A percentile compares a stretch with the other conserved stretches of the same genome.
Conservation (phyloP, 2,797 vertebrate species). For the Rhabdophis nuchalis region DNA sequence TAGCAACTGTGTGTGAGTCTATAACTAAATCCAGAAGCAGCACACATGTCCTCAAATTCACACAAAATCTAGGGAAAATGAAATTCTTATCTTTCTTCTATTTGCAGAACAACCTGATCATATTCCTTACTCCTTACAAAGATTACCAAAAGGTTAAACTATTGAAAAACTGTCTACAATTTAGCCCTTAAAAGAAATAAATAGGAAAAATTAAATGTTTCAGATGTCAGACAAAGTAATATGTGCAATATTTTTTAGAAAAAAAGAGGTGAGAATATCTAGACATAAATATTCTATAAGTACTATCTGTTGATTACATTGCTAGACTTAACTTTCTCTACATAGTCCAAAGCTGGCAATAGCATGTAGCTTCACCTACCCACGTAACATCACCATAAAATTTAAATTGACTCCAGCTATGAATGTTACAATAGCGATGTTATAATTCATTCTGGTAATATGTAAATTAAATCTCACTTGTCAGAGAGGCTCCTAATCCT, state of each 20-base stretch:
- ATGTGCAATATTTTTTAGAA: neutral
- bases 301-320: neutral
- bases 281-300: conserved; percentile 23
- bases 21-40: neutral
- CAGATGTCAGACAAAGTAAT: neutral
- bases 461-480: neutral
- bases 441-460: conserved; percentile 6
- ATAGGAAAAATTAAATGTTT: neutral
- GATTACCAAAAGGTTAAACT: neutral
- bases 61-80: neutral
- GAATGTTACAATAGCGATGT: neutral
- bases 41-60: neutral
- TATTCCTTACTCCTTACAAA: neutral
- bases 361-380: neutral
- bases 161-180: neutral
- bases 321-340: neutral
- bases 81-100: neutral
- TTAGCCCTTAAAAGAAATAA: neutral
- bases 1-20: neutral
- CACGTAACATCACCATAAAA: neutral
- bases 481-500: conserved; percentile 3
- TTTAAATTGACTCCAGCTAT: neutral
- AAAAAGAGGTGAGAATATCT: neutral
- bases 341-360: conserved; percentile 1
- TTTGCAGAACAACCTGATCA: neutral